Evolutionary conservation across 2,888 invertebrate species (phyloP).

Genomic region (Gonocerus acuteangulatus): DNA sequence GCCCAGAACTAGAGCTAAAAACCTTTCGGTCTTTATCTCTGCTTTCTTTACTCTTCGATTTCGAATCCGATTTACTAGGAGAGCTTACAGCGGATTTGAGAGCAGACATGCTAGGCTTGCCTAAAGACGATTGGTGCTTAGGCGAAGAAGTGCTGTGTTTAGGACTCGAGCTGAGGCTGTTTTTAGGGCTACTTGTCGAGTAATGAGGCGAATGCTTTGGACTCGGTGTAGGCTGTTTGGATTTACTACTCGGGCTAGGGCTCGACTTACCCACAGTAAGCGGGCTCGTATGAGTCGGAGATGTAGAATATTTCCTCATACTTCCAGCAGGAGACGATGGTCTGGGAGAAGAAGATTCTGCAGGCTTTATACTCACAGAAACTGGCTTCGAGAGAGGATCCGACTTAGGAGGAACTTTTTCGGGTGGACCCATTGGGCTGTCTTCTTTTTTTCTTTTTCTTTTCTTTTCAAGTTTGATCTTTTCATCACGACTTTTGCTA

Average conservation of each 20-base stretch:
- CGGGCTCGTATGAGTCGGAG: conserved; percentile 52
- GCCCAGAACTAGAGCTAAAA: conserved; percentile 42
- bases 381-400: conserved; percentile 64
- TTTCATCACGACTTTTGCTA: conserved; percentile 46
- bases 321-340: conserved; percentile 60
- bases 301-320: conserved; percentile 62
- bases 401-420: conserved; percentile 65
- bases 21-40: conserved; percentile 49
- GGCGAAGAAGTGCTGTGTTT: conserved; percentile 57
- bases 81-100: conserved; percentile 71
- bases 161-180: conserved; percentile 36
- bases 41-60: conserved; percentile 47
- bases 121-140: conserved; percentile 47
- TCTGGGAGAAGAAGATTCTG: conserved; percentile 45
- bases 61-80: conserved; percentile 46
- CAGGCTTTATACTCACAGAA: conserved; percentile 65
- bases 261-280: conserved; percentile 35
- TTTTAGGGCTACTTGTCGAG: conserved; percentile 38
- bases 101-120: conserved; percentile 83
- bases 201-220: conserved; percentile 37
- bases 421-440: conserved; percentile 73
- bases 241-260: conserved; percentile 32
- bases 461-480: conserved; percentile 56
- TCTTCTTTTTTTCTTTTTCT: conserved; percentile 69
- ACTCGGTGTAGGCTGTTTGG: conserved; percentile 33